These are phyloP conservation scores for Cyprinodon tularosa DNA, from an alignment of 2,113 vertebrate genomes.

Conservation along the genomic window DNA sequence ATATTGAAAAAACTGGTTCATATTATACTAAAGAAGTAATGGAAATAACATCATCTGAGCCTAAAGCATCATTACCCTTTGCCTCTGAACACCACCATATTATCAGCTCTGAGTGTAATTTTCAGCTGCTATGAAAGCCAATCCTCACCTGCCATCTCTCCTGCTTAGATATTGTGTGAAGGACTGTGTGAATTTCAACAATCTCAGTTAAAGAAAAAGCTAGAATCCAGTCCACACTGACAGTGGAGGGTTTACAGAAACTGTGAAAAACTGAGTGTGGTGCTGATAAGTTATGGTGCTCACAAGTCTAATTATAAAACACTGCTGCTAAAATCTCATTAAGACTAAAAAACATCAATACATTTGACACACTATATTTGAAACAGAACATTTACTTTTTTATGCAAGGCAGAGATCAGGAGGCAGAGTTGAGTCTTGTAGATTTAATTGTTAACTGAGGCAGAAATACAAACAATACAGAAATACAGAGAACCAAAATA, in stretches of 20 bases:
- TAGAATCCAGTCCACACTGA: conserved; percentile 18
- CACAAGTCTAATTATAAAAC: neutral
- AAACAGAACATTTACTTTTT: too few relatives aligned
- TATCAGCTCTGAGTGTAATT: conserved; percentile 52
- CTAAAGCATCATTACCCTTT: conserved; percentile 14
- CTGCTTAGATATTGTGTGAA: conserved; percentile 43
- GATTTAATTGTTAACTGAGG: too few relatives aligned
- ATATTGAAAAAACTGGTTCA: neutral
- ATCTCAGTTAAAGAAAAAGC: conserved; percentile 44
- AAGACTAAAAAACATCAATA: neutral
- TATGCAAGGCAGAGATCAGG: too few relatives aligned
- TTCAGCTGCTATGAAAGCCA: conserved; percentile 60
- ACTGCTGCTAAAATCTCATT: neutral
- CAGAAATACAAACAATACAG: too few relatives aligned
- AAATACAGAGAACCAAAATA: too few relatives aligned
- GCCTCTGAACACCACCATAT: conserved; percentile 33
- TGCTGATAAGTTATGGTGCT: conserved; percentile 2
- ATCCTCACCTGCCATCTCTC: conserved; percentile 53
- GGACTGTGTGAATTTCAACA: conserved; percentile 54
- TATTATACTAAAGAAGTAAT: neutral
- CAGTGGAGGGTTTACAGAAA: conserved; percentile 12
- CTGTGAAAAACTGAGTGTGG: conserved; percentile 27
- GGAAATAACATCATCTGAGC: neutral
- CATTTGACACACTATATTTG: too few relatives aligned
- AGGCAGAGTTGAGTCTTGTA: too few relatives aligned